Evolutionary conservation across 2,113 vertebrate species (phyloP).

Genomic region (Aspidoscelis tigris): DNA sequence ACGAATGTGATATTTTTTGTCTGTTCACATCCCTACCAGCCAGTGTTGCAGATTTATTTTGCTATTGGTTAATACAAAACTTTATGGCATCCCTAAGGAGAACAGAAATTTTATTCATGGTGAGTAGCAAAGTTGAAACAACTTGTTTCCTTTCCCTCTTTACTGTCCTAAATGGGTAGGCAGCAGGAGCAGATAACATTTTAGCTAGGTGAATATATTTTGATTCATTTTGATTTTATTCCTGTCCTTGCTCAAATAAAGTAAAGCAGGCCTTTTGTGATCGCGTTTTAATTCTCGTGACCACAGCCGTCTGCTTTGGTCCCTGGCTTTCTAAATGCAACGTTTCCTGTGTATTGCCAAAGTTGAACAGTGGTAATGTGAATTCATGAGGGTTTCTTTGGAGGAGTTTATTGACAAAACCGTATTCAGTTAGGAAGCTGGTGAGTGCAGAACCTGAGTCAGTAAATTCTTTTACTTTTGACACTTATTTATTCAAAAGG

Average conservation of each 20-base stretch:
- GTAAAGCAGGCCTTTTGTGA: neutral
- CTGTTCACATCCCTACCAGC: too few relatives aligned
- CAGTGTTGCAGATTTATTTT: too few relatives aligned
- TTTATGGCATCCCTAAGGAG: neutral
- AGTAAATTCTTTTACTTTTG: too few relatives aligned
- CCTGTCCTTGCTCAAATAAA: neutral
- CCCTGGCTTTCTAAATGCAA: neutral
- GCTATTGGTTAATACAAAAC: too few relatives aligned
- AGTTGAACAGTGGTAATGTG: neutral
- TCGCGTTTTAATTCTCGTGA: neutral
- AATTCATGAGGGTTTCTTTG: neutral
- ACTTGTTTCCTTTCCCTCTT: neutral
- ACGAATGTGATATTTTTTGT: too few relatives aligned
- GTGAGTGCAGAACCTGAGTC: neutral
- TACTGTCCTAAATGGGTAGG: too few relatives aligned
- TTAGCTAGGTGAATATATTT: too few relatives aligned
- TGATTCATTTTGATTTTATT: neutral
- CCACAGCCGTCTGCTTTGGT: too few relatives aligned
- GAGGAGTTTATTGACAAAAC: neutral
- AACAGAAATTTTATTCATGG: neutral
- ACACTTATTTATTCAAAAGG: too few relatives aligned
- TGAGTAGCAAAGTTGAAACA: neutral
- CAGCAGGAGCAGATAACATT: too few relatives aligned
- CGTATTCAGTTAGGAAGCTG: neutral
- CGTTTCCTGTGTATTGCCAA: neutral